phyloP scores from a whole-genome alignment of 2,113 vertebrate species.

The Ailuropoda melanoleuca region DNA sequence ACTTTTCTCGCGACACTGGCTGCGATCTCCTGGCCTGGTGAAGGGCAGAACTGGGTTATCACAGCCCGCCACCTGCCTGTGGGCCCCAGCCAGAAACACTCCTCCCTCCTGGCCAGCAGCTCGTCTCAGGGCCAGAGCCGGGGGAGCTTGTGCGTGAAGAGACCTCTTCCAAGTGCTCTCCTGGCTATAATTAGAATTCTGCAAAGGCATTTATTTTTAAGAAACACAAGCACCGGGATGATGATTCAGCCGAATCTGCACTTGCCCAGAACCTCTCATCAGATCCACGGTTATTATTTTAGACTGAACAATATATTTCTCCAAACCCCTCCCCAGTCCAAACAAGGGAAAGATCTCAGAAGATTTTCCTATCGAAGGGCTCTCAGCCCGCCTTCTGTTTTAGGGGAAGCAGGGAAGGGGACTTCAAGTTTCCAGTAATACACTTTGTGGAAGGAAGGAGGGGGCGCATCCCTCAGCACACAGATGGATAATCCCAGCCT shows the following conservation, averaged over 20 bases:
- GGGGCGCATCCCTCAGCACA: accelerated
- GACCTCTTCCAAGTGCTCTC: constrained; percentile 36
- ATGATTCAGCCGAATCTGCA: constrained; percentile 52
- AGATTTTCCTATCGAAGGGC: not conserved
- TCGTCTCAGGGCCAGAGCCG: not conserved
- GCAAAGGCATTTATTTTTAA: constrained; percentile 67
- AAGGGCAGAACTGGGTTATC: constrained; percentile 58
- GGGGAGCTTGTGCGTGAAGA: not conserved
- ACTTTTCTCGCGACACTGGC: not conserved
- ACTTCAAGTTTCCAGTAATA: not conserved
- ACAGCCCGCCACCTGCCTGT: constrained; percentile 64
- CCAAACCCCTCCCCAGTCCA: not conserved
- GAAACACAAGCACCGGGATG: not conserved
- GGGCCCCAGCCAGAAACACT: constrained; percentile 40
- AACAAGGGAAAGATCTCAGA: not conserved
- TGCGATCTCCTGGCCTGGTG: constrained; percentile 27
- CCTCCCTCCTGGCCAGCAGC: constrained; percentile 62
- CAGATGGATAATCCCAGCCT: accelerated
- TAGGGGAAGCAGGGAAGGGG: not conserved
- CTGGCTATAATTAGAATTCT: constrained; percentile 72
- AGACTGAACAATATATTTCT: not conserved
- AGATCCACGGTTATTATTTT: constrained; percentile 17
- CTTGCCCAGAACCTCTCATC: constrained; percentile 53
- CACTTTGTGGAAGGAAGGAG: not conserved
- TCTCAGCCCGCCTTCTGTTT: not conserved